These are phyloP conservation scores for Oconnorella tubifera DNA, from an alignment of 2,888 invertebrate species.

Conservation along the genomic window DNA sequence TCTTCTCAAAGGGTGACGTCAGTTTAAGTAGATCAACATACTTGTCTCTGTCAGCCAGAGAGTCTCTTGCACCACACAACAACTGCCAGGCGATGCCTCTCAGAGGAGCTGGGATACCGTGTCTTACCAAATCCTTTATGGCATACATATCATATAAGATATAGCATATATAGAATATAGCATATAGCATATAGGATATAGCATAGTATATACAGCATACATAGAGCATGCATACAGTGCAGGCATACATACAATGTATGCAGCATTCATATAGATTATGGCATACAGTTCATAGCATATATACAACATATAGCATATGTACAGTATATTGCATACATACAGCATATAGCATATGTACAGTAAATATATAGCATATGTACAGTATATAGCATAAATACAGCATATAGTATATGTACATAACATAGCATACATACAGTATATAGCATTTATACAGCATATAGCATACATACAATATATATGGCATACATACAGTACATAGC, in stretches of 20 bases:
- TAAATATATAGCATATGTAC: too few relatives aligned
- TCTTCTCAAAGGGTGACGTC: constrained; percentile 94
- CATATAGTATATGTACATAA: background rate
- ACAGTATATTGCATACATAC: too few relatives aligned
- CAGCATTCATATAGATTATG: too few relatives aligned
- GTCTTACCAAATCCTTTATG: constrained; percentile 81
- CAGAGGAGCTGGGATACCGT: constrained; percentile 95
- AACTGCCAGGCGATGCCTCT: constrained; percentile 97
- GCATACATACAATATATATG: too few relatives aligned
- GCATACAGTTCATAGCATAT: too few relatives aligned
- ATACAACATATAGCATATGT: too few relatives aligned
- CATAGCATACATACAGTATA: background rate
- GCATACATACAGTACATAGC: too few relatives aligned
- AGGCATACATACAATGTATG: too few relatives aligned
- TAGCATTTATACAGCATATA: too few relatives aligned
- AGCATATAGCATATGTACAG: too few relatives aligned
- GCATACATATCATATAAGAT: too few relatives aligned
- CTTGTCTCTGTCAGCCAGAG: constrained; percentile 82
- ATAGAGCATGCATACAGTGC: too few relatives aligned
- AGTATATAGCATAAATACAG: background rate
- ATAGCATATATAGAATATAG: background rate
- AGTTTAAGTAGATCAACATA: constrained; percentile 95
- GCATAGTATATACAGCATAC: background rate
- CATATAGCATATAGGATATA: background rate
- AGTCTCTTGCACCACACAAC: constrained; percentile 82